phyloP scores from a whole-genome alignment of 2,888 invertebrate genomes.

The Cryptops parisi region DNA sequence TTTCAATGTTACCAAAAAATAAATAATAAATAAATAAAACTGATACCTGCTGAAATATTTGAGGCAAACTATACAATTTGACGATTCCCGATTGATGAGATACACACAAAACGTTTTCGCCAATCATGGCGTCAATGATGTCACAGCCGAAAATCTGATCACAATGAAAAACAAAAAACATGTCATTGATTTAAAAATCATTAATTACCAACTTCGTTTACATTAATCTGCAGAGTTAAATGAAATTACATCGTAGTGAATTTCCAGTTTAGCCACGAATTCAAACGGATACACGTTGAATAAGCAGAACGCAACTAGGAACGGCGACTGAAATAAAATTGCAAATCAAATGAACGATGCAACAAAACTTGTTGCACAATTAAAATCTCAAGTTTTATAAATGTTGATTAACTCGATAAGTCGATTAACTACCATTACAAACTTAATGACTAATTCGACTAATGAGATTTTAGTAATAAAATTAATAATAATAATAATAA shows the following conservation, averaged over 20 bases:
- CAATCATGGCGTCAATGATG: conserved; percentile 3
- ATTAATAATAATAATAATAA: too few relatives aligned
- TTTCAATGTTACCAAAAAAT: too few relatives aligned
- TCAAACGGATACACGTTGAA: neutral
- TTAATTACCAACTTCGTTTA: neutral
- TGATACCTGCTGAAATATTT: neutral
- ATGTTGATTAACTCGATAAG: too few relatives aligned
- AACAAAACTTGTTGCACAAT: too few relatives aligned
- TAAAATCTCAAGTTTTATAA: too few relatives aligned
- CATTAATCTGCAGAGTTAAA: too few relatives aligned
- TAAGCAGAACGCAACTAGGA: conserved; percentile 3
- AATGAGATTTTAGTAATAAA: too few relatives aligned
- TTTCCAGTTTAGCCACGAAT: conserved; percentile 1
- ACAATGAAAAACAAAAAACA: neutral
- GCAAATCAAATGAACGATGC: too few relatives aligned
- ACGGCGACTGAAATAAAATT: too few relatives aligned
- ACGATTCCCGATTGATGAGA: conserved; percentile 1
- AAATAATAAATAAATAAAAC: too few relatives aligned
- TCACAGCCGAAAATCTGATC: conserved; percentile 5
- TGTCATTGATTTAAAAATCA: neutral
- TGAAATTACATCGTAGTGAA: conserved; percentile 1
- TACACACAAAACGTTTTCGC: conserved; percentile 7
- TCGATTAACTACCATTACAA: too few relatives aligned
- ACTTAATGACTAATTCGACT: too few relatives aligned
- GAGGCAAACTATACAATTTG: conserved; percentile 1